These are phyloP conservation scores for Contarinia nasturtii DNA, from an alignment of 1,140 invertebrate species.

Conservation along the genomic window DNA sequence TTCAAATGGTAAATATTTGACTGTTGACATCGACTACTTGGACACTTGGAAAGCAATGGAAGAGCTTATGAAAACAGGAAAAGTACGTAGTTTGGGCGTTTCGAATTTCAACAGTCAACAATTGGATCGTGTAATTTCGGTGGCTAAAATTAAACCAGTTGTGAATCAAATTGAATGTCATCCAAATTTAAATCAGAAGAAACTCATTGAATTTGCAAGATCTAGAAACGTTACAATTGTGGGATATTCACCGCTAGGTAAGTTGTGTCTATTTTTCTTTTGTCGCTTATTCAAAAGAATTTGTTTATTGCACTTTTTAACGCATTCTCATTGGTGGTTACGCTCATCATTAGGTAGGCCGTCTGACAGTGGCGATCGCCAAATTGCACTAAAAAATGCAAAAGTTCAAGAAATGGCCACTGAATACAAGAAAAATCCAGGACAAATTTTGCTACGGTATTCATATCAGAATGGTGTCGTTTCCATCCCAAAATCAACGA, in stretches of 20 bases:
- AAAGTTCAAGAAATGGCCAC: too few relatives aligned
- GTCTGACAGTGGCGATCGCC: too few relatives aligned
- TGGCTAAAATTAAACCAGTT: constrained; percentile 45
- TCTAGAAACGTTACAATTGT: constrained; percentile 44
- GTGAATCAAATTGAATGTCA: constrained; percentile 29
- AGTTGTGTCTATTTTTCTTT: too few relatives aligned
- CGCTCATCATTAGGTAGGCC: too few relatives aligned
- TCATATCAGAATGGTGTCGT: constrained; percentile 25
- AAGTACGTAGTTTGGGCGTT: constrained; percentile 42
- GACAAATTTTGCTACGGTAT: neutral
- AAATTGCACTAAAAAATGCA: too few relatives aligned
- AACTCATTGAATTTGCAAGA: constrained; percentile 51
- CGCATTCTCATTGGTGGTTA: too few relatives aligned
- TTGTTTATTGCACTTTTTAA: too few relatives aligned
- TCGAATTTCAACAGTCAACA: constrained; percentile 61
- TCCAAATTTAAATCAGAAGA: constrained; percentile 48
- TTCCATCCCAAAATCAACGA: constrained; percentile 40
- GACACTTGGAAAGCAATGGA: constrained; percentile 36
- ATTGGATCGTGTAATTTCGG: constrained; percentile 40
- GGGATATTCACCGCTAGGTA: constrained; percentile 65
- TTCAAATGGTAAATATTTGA: neutral
- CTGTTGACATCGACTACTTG: constrained; percentile 25
- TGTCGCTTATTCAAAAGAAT: too few relatives aligned
- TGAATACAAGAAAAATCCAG: neutral
- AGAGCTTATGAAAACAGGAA: constrained; percentile 28